Evolutionary conservation across 2,888 invertebrate species (phyloP), one percentile per base, ranked within the genome.

Genomic region (Cantharis rustica): DNA sequence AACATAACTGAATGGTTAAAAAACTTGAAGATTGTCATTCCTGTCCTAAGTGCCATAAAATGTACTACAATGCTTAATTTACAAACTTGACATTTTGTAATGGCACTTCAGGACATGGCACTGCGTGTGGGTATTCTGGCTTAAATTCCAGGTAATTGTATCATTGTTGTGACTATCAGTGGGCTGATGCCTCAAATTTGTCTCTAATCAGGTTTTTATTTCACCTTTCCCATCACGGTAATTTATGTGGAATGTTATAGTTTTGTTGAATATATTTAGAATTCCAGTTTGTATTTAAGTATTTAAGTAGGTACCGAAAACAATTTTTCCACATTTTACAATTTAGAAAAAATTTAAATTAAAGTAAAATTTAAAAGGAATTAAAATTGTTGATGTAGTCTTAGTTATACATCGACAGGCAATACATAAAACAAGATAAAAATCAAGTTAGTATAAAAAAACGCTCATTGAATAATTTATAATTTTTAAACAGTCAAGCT

Each of bases 401-500:
- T 7, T 47, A 47, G 7, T n/a, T n/a, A 7, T 7, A 9, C n/a
- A 47, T 47, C 20, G 16, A 66, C 16, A 63, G 16, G 17, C 63
- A 63, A 66, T 20, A 66, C 64, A 66, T 20, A 66, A 66, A 66
- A 66, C 64, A 17, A 66, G 64, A 66, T 66, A 66, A 66, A 20
- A 66, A 66, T 66, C 64, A 20, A 66, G 20, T 23, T 47, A 2
- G 47, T n/a, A 66, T 17, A 17, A 63, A 63, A 63, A 17, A 66
- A 62, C 61, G 63, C 23, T 27, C 20, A 63, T 63, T 63, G 26
- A 63, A 71, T 62, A 71, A 71, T 71, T 63, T 71, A 71, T 71
- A 71, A 71, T 71, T 71, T 26, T 66, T 20, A 66, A 66, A 66
- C 17, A 66, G 17, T 66, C 64, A 70, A 17, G 73, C 73, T 61